These are phyloP conservation scores for Clinocottus analis DNA, from an alignment of 2,113 vertebrate species.

Conservation along the genomic window DNA sequence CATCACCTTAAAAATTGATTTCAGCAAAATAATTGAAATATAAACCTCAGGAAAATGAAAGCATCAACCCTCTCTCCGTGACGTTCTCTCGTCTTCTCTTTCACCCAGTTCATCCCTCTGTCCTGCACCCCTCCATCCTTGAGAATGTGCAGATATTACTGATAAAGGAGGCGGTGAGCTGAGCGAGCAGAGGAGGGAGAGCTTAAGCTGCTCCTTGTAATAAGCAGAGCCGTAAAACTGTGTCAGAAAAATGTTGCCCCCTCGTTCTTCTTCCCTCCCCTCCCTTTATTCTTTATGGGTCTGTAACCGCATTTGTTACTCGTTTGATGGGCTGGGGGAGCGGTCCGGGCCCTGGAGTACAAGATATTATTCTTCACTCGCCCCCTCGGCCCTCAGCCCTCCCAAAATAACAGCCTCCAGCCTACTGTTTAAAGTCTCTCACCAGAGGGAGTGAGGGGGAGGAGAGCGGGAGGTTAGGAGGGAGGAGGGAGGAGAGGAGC, in stretches of 20 bases:
- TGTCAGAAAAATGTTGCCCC: slow-evolving; percentile 83
- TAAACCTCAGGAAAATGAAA: background rate
- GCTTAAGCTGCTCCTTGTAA: slow-evolving; percentile 77
- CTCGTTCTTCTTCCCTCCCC: slow-evolving; percentile 79
- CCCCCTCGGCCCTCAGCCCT: slow-evolving; percentile 76
- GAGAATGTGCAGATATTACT: slow-evolving; percentile 75
- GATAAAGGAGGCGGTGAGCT: slow-evolving; percentile 65
- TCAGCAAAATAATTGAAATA: background rate
- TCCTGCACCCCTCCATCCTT: slow-evolving; percentile 40
- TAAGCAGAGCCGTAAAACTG: slow-evolving; percentile 79
- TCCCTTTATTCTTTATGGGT: slow-evolving; percentile 82
- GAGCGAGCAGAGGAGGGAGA: slow-evolving; percentile 56
- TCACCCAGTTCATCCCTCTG: slow-evolving; percentile 45
- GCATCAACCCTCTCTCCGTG: background rate
- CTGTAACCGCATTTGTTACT: slow-evolving; percentile 83
- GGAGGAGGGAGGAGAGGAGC: slow-evolving; percentile 52
- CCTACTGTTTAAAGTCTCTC: slow-evolving; percentile 84
- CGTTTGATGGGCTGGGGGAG: slow-evolving; percentile 84
- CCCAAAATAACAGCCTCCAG: slow-evolving; percentile 84
- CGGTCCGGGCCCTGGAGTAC: slow-evolving; percentile 80
- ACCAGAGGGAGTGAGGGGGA: slow-evolving; percentile 77
- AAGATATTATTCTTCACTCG: slow-evolving; percentile 82
- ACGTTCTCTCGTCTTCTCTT: slow-evolving; percentile 20
- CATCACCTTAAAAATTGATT: background rate
- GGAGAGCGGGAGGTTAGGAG: slow-evolving; percentile 55